These are phyloP conservation scores for Tiliacea citrago DNA, from an alignment of 2,888 invertebrate species.

Conservation along the genomic window DNA sequence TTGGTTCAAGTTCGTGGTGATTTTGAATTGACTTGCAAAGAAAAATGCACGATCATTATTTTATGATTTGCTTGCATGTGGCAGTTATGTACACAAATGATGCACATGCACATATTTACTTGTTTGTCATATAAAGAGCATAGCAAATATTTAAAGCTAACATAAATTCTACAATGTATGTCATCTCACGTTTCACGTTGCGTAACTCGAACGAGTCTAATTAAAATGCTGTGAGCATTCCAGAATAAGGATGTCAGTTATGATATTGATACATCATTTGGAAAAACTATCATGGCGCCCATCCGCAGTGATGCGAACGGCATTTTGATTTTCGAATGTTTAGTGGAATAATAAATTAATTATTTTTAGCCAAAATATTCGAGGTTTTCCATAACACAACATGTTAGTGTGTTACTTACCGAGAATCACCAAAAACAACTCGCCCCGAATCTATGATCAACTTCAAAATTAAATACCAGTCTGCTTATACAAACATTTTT, in stretches of 20 bases:
- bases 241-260: slow-evolving; percentile 64
- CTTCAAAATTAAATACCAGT: background rate
- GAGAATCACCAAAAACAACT: background rate
- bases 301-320: slow-evolving; percentile 41
- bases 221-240: slow-evolving; percentile 62
- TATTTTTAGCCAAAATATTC: slow-evolving; percentile 4
- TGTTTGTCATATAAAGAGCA: slow-evolving; percentile 30
- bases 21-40: background rate
- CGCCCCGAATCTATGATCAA: no score
- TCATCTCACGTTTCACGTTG: slow-evolving; percentile 47
- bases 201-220: slow-evolving; percentile 49
- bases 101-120: slow-evolving; percentile 17
- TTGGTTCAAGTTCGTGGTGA: background rate
- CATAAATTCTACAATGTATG: slow-evolving; percentile 45
- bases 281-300: slow-evolving; percentile 56
- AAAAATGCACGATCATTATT: background rate
- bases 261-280: slow-evolving; percentile 58
- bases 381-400: no score
- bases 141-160: slow-evolving; percentile 45
- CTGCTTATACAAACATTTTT: background rate
- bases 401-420: background rate
- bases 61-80: slow-evolving; percentile 1
- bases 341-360: slow-evolving; percentile 7
- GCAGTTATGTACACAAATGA: slow-evolving; percentile 8
- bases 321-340: slow-evolving; percentile 50